Evolutionary conservation across 1,140 invertebrate species (phyloP).

Genomic region (Drosophila sp.): DNA sequence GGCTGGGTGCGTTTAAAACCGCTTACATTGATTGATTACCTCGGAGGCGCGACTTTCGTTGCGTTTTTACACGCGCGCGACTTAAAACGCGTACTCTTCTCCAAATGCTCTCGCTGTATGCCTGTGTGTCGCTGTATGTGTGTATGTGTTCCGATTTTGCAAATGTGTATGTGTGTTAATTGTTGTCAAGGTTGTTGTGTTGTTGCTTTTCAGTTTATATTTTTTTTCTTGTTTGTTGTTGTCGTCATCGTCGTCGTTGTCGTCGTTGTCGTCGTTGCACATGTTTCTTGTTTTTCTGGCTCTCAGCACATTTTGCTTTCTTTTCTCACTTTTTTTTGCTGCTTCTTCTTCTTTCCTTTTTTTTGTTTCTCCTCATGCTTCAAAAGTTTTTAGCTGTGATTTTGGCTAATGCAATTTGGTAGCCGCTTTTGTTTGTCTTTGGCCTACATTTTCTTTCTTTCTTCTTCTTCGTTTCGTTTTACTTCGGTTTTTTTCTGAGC

Average conservation of each 20-base stretch:
- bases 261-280: constrained; percentile 52
- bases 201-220: constrained; percentile 48
- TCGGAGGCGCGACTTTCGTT: constrained; percentile 73
- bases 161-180: constrained; percentile 57
- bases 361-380: constrained; percentile 58
- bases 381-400: constrained; percentile 76
- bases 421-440: constrained; percentile 75
- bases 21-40: constrained; percentile 81
- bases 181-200: constrained; percentile 79
- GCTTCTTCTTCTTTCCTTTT: constrained; percentile 25
- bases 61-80: constrained; percentile 67
- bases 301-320: constrained; percentile 51
- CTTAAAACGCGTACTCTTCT: constrained; percentile 47
- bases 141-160: constrained; percentile 3
- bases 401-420: constrained; percentile 79
- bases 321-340: constrained; percentile 38
- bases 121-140: background rate
- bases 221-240: constrained; percentile 38
- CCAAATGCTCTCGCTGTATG: constrained; percentile 26
- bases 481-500: background rate
- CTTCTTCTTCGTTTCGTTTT: constrained; percentile 14
- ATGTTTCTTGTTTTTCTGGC: constrained; percentile 60
- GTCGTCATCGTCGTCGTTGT: constrained; percentile 28
- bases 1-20: constrained; percentile 52
- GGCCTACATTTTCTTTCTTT: constrained; percentile 59